Evolutionary conservation across 2,888 invertebrate genomes (phyloP).

Genomic region (Scelioninae gen. 2): DNA sequence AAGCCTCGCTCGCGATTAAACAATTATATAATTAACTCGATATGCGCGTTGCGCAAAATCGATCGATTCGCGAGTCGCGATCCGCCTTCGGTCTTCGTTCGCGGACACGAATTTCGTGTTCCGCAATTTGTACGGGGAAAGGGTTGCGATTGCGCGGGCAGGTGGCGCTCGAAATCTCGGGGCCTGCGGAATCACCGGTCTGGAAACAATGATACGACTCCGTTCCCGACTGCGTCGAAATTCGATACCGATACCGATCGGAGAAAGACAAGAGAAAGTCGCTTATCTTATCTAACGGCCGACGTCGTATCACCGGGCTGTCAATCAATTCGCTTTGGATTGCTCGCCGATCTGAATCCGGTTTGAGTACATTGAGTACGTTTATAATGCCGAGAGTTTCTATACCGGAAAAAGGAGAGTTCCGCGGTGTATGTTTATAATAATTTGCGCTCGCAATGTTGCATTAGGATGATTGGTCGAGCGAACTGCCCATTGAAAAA

Average conservation of each 20-base stretch:
- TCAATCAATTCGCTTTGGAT: conserved; percentile 41
- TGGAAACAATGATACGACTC: conserved; percentile 46
- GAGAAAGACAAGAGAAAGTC: conserved; percentile 50
- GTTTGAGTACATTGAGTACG: no score
- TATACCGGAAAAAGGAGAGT: no score
- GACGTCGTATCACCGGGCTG: conserved; percentile 30
- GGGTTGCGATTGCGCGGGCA: conserved; percentile 9
- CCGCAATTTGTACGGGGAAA: conserved; percentile 10
- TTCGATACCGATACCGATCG: conserved; percentile 40
- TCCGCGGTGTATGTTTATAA: no score
- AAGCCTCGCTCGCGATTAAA: conserved; percentile 29
- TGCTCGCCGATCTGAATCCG: conserved; percentile 38
- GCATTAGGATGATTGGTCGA: no score
- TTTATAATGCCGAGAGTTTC: no score
- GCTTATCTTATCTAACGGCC: conserved; percentile 49
- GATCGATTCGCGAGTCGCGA: neutral
- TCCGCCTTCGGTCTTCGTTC: neutral
- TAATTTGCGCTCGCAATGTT: no score
- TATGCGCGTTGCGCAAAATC: neutral
- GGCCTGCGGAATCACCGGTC: conserved; percentile 14
- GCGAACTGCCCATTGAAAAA: no score
- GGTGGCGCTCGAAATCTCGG: conserved; percentile 14
- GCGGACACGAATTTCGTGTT: conserved; percentile 23
- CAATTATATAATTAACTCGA: conserved; percentile 28
- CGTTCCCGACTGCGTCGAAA: conserved; percentile 21